phyloP scores from a whole-genome alignment of 2,113 vertebrate genomes.

The Pelvicachromis taeniatus region DNA sequence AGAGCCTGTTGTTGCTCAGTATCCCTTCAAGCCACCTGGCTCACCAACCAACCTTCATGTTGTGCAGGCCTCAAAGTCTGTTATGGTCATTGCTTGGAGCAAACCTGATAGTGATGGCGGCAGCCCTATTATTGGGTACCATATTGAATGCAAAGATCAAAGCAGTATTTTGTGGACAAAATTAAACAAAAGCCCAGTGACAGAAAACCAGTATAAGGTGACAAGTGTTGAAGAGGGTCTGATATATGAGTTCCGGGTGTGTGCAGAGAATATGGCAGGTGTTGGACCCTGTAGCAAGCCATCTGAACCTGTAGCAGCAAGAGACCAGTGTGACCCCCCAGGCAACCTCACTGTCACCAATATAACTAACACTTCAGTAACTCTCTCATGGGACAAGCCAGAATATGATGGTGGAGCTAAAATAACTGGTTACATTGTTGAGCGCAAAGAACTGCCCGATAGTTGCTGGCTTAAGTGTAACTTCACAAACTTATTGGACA shows the following conservation, averaged over 20 bases:
- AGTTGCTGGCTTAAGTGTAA: slow-evolving; percentile 97
- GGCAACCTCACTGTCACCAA: slow-evolving; percentile 87
- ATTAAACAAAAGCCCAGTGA: slow-evolving; percentile 83
- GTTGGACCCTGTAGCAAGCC: slow-evolving; percentile 90
- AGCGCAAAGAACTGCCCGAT: slow-evolving; percentile 88
- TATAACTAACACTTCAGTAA: slow-evolving; percentile 92
- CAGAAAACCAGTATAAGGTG: slow-evolving; percentile 89
- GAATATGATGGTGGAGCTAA: slow-evolving; percentile 95
- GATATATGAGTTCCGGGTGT: slow-evolving; percentile 90
- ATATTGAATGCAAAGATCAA: slow-evolving; percentile 93
- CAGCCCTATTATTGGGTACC: slow-evolving; percentile 86
- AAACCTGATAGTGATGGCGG: slow-evolving; percentile 91
- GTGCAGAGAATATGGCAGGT: slow-evolving; percentile 93
- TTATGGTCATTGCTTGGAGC: slow-evolving; percentile 88
- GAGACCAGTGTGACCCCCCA: slow-evolving; percentile 94
- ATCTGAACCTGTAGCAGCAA: slow-evolving; percentile 88
- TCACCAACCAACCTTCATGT: slow-evolving; percentile 83
- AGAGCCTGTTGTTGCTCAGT: slow-evolving; percentile 84
- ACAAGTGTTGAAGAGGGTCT: slow-evolving; percentile 92
- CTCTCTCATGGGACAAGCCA: slow-evolving; percentile 91
- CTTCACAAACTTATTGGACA: slow-evolving; percentile 91
- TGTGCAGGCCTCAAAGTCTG: slow-evolving; percentile 85
- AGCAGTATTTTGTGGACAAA: slow-evolving; percentile 98
- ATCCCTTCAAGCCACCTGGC: slow-evolving; percentile 89
- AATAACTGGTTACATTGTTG: slow-evolving; percentile 93